Evolutionary conservation across 2,113 vertebrate genomes (phyloP), one percentile per base, ranked within the genome.

Genomic region (Ellobius talpinus): DNA sequence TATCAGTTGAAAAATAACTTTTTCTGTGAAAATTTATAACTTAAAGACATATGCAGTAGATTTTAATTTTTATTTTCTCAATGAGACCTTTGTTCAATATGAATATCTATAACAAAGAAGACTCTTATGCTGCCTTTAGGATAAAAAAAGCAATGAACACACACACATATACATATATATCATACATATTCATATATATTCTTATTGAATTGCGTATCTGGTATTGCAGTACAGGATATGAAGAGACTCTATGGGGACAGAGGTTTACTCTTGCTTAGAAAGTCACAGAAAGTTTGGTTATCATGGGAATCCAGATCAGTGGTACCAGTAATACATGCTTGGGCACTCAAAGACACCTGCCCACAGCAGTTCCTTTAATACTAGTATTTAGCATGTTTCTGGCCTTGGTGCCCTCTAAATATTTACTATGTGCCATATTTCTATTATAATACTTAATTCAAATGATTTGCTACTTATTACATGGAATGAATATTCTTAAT

Each of bases 41-140:
- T 24, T 50, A 42, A 19, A 65, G 61, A 47, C 26, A 66, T 47
- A 29, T 50, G 21, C 17, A 36, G 23, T 33, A 6, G 17, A 66
- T 29, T 94, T 92, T n/a, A n/a, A 72, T 17, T 91, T 95, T 96
- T 89, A 93, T 96, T 76, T 85, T 70, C 66, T 93, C 65, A 77
- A 36, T 87, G 42, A 65, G 11, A 66, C 68, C 31, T 33, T 47
- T 47, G 42, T 50, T 86, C 29, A 50, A 50, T 50, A 33, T 66
- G 29, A 87, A 68, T 87, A 10, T 47, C 8, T 65, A 47, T 2
- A 33, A 2, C 31, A 47, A 14, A 84, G 23, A 66, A 47, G 26
- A 86, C 7, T 4, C 8, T 45, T 66, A 11, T 7, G 19, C 61
- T 66, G 6, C 26, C 17, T 87, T 50, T 87, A 50, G 61, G 63